These are phyloP conservation scores for Plutomurus gul DNA, from an alignment of 1,140 invertebrate genomes.

Conservation along the genomic window DNA sequence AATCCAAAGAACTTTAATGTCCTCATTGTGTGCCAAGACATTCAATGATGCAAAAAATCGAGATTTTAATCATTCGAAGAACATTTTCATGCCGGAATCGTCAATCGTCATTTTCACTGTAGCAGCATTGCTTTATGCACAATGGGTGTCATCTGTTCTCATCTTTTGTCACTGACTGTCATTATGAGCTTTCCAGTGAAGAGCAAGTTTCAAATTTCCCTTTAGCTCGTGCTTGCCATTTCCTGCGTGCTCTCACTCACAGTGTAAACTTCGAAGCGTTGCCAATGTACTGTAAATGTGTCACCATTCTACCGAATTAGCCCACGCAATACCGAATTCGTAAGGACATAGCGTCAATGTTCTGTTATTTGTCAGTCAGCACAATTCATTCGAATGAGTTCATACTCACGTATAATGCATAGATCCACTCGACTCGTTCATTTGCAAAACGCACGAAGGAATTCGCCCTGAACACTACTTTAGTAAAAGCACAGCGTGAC, in stretches of 20 bases:
- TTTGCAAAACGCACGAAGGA: too few species aligned
- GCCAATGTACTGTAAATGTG: neutral
- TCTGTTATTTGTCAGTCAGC: conserved; percentile 9
- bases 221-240: conserved; percentile 2
- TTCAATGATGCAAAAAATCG: too few species aligned
- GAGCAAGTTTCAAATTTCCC: conserved; percentile 1
- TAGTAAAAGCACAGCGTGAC: neutral
- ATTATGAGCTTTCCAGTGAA: neutral
- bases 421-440: neutral
- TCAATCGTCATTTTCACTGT: neutral
- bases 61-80: too few species aligned
- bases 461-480: neutral
- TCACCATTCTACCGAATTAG: neutral
- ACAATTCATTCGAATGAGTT: neutral
- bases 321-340: neutral
- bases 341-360: neutral
- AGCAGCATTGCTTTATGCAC: neutral
- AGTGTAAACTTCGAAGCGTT: too few species aligned
- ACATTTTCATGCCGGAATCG: neutral
- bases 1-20: too few species aligned
- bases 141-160: neutral
- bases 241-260: neutral
- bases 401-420: neutral
- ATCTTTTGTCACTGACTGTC: neutral
- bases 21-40: too few species aligned